A percentile compares a stretch with the other conserved stretches of the same genome.
These are phyloP conservation scores for Phrynosoma blainvillii DNA, from an alignment of 2,113 vertebrate species.

Conservation along the genomic window DNA sequence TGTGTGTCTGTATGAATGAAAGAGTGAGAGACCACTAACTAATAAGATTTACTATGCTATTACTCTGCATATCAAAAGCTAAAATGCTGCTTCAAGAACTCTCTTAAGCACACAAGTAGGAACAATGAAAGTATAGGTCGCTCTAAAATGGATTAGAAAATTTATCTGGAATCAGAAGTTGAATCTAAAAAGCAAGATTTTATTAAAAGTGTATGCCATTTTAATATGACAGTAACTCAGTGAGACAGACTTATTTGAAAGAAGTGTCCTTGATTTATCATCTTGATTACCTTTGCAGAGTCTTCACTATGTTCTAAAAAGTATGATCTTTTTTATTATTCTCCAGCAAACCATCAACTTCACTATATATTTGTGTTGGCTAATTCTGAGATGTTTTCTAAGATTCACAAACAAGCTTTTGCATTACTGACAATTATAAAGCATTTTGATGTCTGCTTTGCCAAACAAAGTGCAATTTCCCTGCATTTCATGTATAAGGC, in stretches of 20 bases:
- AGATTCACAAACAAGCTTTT: slow-evolving; percentile 48
- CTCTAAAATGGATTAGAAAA: slow-evolving; percentile 16
- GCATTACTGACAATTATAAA: slow-evolving; percentile 45
- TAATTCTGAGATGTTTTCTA: slow-evolving; percentile 24
- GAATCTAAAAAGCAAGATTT: slow-evolving; percentile 31
- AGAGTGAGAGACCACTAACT: neutral
- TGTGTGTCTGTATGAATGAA: no score
- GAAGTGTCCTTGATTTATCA: slow-evolving; percentile 28
- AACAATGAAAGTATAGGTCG: slow-evolving; percentile 13
- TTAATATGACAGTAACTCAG: slow-evolving; percentile 9
- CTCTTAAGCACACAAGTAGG: neutral
- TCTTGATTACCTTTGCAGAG: slow-evolving; percentile 39
- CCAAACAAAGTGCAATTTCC: neutral
- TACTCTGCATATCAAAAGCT: neutral
- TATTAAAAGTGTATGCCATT: neutral
- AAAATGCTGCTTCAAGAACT: neutral
- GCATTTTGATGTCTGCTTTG: slow-evolving; percentile 40
- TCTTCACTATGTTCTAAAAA: slow-evolving; percentile 25
- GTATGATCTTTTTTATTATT: slow-evolving; percentile 43
- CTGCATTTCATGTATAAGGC: neutral
- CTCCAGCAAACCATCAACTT: slow-evolving; percentile 45
- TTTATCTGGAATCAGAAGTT: slow-evolving; percentile 19
- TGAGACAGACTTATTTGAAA: neutral
- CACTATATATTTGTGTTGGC: slow-evolving; percentile 4
- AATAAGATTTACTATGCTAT: neutral